Evolutionary conservation across 1,140 invertebrate genomes (phyloP), one percentile per base, ranked within the genome.

Genomic region (Rhagoletis zephyria): DNA sequence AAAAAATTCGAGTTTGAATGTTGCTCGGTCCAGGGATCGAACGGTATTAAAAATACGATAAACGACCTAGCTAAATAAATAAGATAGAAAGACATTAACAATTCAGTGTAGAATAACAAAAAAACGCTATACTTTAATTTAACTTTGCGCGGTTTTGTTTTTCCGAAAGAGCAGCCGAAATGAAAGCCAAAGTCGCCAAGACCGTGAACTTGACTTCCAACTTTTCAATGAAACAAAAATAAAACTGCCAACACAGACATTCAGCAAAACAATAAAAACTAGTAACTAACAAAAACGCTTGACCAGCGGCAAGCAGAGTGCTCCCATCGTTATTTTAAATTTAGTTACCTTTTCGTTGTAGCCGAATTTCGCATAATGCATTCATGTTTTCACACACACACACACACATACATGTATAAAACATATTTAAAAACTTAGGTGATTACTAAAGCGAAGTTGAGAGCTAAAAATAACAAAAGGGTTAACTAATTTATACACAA

Each of bases 401-500:
- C 5, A 56, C 10, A 10, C 51, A 56, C 51, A 56, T 56, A 56
- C 51, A 56, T 56, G 10, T 56, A 10, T 30, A 30, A 60, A 63
- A 63, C 12, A 63, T 42, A 16, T 74, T 4, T 1, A 12, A 45
- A n/a, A 5, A 40, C 51, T 10, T 56, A 56, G 5, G 16, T 1
- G 3, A 1, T 30, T 40, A 42, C 64, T 67, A 67, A 74, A 45
- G 2, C 16, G 6, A 48, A 74, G 45, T 16, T n/a, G 14, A 45
- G 40, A 5, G 1, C 51, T 7, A 56, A 56, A 56, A 0, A 56
- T 74, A 48, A 7, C 10, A 48, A 7, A 74, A 74, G 1, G 16
- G 67, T 74, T 74, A 74, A 74, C 45, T 74, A 74, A 74, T 48
- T 45, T 56, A 56, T 56, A 56, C 5, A 63, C 40, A 74, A 74